phyloP scores from a whole-genome alignment of 2,113 vertebrate species.

The Sander lucioperca region DNA sequence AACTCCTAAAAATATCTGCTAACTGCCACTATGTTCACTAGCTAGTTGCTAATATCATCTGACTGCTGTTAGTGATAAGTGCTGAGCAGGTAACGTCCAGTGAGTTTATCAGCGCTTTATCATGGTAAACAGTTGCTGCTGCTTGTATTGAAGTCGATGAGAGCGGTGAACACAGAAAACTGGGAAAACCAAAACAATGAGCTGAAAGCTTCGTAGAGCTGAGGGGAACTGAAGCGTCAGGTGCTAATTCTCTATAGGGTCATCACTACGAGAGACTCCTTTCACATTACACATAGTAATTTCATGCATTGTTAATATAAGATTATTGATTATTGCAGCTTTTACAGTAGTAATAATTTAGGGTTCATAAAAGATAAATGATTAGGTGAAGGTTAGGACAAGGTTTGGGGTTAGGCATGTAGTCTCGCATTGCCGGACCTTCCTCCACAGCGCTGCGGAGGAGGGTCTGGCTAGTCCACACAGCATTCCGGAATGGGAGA shows the following conservation, averaged over 20 bases:
- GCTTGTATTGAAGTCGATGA: too few species aligned
- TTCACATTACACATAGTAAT: neutral
- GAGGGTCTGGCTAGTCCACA: too few species aligned
- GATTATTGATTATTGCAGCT: too few species aligned
- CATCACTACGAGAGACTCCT: neutral
- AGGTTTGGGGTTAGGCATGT: neutral
- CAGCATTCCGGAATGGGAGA: too few species aligned
- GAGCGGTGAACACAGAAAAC: too few species aligned
- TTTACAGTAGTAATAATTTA: neutral
- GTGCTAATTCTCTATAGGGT: neutral
- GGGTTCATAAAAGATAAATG: neutral
- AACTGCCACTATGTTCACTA: neutral
- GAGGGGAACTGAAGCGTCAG: neutral
- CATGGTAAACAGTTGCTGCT: neutral
- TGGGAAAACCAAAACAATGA: too few species aligned
- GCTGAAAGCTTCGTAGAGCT: neutral
- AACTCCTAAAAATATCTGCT: neutral
- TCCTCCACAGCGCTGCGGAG: too few species aligned
- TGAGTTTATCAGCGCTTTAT: neutral
- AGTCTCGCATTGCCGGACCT: neutral
- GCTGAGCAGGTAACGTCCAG: neutral
- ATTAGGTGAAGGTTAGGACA: neutral
- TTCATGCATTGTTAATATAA: neutral
- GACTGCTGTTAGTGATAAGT: neutral
- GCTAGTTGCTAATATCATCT: neutral